phyloP scores from a whole-genome alignment of 2,888 invertebrate species.

The Chrysodeixis includens region DNA sequence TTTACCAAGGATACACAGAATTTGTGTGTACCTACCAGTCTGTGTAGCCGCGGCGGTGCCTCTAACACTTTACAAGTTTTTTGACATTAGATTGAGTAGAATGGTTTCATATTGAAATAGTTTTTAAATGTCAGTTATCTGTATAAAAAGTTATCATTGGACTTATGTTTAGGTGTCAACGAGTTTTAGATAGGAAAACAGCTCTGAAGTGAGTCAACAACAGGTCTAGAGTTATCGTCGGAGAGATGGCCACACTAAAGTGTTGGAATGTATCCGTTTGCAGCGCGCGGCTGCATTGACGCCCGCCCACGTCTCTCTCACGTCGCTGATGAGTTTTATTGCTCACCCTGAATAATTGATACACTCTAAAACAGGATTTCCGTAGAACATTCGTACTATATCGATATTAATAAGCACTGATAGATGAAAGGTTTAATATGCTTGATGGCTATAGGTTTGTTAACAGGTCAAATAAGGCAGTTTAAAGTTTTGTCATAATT shows the following conservation, averaged over 20 bases:
- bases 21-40: slow-evolving; percentile 6
- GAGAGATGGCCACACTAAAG: slow-evolving; percentile 32
- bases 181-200: slow-evolving; percentile 7
- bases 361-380: slow-evolving; percentile 46
- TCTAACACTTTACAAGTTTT: slow-evolving; percentile 15
- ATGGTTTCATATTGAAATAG: slow-evolving; percentile 10
- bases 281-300: slow-evolving; percentile 28
- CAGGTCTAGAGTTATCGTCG: slow-evolving; percentile 9
- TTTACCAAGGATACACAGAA: slow-evolving; percentile 34
- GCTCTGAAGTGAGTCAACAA: slow-evolving; percentile 9
- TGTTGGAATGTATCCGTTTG: slow-evolving; percentile 41
- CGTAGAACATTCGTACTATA: slow-evolving; percentile 14
- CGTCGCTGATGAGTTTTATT: slow-evolving; percentile 53
- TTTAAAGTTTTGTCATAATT: neutral
- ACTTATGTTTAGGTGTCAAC: slow-evolving; percentile 8
- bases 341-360: slow-evolving; percentile 54
- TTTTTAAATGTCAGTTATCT: neutral
- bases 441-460: neutral
- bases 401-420: slow-evolving; percentile 19
- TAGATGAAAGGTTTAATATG: neutral
- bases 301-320: slow-evolving; percentile 49
- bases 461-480: neutral
- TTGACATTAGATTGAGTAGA: slow-evolving; percentile 11
- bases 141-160: slow-evolving; percentile 1
- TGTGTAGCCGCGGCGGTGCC: slow-evolving; percentile 6